Conservation (phyloP, 2,113 vertebrate species). For the Apeltes quadracus region DNA sequence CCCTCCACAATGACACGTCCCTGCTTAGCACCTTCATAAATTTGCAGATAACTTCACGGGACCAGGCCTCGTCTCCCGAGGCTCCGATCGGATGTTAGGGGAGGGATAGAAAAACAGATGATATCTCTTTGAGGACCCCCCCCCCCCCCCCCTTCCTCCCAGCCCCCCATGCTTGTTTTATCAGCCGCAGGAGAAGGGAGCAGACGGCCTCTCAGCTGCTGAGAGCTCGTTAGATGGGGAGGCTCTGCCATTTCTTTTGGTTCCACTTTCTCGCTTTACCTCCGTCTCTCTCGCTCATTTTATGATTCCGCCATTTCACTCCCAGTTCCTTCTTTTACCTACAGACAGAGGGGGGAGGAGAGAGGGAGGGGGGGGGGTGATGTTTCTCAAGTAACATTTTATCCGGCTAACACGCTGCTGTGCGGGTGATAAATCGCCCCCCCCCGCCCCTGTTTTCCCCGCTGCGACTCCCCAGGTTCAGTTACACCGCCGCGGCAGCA, state of each 20-base stretch:
- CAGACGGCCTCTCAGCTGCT: constrained; percentile 46
- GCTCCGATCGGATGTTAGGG: constrained; percentile 45
- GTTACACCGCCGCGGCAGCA: constrained; percentile 61
- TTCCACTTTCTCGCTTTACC: background rate
- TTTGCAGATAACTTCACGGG: constrained; percentile 63
- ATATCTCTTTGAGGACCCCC: constrained; percentile 50
- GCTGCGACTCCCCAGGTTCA: constrained; percentile 55
- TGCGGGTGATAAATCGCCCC: constrained; percentile 64
- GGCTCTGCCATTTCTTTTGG: background rate
- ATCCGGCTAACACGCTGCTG: constrained; percentile 53
- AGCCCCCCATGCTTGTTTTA: constrained; percentile 51
- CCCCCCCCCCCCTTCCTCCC: constrained; percentile 18
- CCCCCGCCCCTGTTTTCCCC: constrained; percentile 25
- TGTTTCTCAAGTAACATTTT: constrained; percentile 63
- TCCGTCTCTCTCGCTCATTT: background rate
- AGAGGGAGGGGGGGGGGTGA: constrained; percentile 39
- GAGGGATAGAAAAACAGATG: constrained; percentile 56
- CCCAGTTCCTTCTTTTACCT: constrained; percentile 23
- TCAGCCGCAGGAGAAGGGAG: constrained; percentile 28
- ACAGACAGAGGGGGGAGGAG: background rate
- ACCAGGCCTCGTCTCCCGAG: constrained; percentile 29
- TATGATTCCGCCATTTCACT: constrained; percentile 9
- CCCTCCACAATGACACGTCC: constrained; percentile 69
- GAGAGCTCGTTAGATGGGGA: constrained; percentile 25
- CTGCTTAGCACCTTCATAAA: constrained; percentile 74